These are phyloP conservation scores for Podilymbus podiceps DNA, from an alignment of 2,113 vertebrate genomes.

Conservation along the genomic window DNA sequence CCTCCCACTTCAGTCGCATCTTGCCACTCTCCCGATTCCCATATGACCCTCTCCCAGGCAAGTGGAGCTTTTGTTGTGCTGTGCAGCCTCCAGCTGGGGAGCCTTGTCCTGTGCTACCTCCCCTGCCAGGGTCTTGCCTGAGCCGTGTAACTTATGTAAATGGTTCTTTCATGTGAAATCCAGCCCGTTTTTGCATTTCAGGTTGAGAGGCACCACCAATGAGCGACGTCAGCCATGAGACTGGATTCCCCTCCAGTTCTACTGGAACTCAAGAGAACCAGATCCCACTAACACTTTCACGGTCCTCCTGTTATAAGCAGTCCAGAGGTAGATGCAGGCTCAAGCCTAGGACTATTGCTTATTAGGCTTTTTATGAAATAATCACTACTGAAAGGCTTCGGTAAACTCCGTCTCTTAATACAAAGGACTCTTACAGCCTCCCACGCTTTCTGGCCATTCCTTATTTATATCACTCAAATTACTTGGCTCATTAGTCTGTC, in stretches of 20 bases:
- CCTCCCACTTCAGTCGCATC: not conserved
- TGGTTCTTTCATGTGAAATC: not conserved
- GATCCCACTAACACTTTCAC: not conserved
- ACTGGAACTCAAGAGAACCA: not conserved
- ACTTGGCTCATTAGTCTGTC: not conserved
- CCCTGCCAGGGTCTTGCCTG: not conserved
- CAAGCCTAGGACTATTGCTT: not conserved
- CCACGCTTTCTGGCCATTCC: not conserved
- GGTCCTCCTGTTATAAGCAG: not conserved
- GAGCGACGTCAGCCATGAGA: not conserved
- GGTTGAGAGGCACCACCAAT: not conserved
- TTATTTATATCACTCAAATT: conserved; percentile 15
- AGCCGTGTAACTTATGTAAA: not conserved
- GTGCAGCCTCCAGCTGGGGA: not conserved
- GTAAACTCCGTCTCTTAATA: not conserved
- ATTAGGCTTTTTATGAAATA: not conserved
- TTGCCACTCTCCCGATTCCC: not conserved
- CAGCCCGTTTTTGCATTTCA: not conserved
- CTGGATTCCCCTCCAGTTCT: not conserved
- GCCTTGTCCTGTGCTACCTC: not conserved
- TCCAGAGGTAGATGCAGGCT: not conserved
- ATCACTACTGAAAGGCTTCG: not conserved
- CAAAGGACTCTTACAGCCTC: not conserved
- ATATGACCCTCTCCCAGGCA: not conserved
- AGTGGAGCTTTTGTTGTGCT: not conserved